Base-by-base conservation (phyloP, 2,888 invertebrate genomes). In the Synergus japonicus region DNA sequence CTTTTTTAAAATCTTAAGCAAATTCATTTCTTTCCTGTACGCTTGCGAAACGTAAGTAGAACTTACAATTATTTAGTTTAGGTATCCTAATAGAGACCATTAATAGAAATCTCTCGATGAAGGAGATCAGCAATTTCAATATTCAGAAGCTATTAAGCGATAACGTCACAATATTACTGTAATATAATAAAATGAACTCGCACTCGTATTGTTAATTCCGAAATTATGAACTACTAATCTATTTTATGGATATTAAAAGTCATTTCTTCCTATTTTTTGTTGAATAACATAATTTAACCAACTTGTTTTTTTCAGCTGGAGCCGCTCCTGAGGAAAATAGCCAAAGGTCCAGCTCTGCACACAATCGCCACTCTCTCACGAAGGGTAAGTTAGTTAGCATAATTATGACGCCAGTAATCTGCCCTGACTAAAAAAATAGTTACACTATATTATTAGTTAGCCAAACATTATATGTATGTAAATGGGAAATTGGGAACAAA, bases 281-380 rank as follows among this genome's bases (percentile, higher is more conserved):
- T 43, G 0, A 66, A 66, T 79, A 77, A 76, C 76, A 76, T 78
- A 65, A 78, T 54, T 76, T 77, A 77, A 76, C 78, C 44, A 83
- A 82, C 85, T 86, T 84, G 88, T 22, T 58, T 87, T 87, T 92
- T 91, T 2, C 90, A 93, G 93, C 93, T 91, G 93, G 93, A 91
- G 92, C 93, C 87, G 92, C 93, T 91, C 92, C 93, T 88, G 93
- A 92, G 88, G 93, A 93, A 88, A 89, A 89, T 88, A 92, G 89
- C 90, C 93, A 93, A 89, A 92, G 92, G 90, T 90, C 92, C 89
- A 91, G 90, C 88, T 91, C 91, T 86, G 90, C 91, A 89, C 90
- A 91, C 89, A 90, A 90, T 89, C 92, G 92, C 87, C 91, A 92
- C 88, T 91, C 92, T 89, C 90, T 92, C 90, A 87, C 92, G 87